Conservation (phyloP, 2,113 vertebrate genomes). For the Phycodurus eques region DNA sequence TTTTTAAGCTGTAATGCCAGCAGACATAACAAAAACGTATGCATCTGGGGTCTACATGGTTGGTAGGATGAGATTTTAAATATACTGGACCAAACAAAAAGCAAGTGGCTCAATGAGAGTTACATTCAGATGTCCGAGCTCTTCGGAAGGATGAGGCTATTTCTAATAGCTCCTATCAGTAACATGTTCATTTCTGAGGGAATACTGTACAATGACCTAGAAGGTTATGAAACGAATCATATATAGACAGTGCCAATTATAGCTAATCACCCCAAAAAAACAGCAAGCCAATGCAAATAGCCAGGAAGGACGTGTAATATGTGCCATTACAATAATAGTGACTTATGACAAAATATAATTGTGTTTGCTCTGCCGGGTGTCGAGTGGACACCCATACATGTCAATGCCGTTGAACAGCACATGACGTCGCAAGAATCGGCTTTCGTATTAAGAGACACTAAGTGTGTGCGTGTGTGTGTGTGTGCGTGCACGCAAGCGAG, state of each 20-base stretch:
- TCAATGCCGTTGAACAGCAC: constrained; percentile 2
- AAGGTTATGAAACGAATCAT: neutral
- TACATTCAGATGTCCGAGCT: neutral
- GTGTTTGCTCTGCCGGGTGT: neutral
- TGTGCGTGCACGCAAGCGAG: neutral
- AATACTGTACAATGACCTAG: neutral
- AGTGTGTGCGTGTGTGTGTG: too few species aligned
- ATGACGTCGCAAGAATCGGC: neutral
- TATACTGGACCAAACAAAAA: neutral
- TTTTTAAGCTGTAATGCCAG: neutral
- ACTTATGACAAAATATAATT: neutral
- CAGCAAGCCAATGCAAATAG: too few species aligned
- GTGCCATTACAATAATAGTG: neutral
- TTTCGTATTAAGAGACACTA: neutral
- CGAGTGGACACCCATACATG: neutral
- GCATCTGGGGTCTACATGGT: neutral
- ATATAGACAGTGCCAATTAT: too few species aligned
- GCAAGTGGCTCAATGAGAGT: neutral
- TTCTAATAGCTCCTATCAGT: neutral
- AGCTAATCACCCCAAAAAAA: too few species aligned
- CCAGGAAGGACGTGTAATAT: neutral
- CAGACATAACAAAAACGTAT: neutral
- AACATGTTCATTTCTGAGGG: neutral
- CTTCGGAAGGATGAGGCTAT: neutral
- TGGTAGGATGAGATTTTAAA: neutral